Conservation (phyloP, 2,113 vertebrate genomes). For the Myanophis thanlyinensis region DNA sequence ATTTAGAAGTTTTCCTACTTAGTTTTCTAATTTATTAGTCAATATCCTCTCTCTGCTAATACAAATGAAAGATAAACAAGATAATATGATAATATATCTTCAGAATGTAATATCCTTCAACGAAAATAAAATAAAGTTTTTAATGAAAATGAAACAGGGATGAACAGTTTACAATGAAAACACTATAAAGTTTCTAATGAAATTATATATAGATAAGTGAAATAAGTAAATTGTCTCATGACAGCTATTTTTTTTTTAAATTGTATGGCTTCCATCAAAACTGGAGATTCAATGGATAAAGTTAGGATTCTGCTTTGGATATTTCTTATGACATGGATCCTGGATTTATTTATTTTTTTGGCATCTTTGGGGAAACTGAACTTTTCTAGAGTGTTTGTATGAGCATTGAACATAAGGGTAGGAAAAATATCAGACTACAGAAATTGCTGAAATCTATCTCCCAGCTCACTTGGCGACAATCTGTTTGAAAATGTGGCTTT, state of each 20-base stretch:
- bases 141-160: constrained; percentile 24
- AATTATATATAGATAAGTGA: constrained; percentile 11
- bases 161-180: constrained; percentile 23
- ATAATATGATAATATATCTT: constrained; percentile 60
- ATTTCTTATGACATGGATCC: neutral
- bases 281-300: neutral
- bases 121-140: constrained; percentile 28
- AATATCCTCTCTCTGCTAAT: constrained; percentile 51
- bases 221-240: constrained; percentile 24
- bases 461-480: neutral
- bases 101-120: constrained; percentile 36
- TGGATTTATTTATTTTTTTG: neutral
- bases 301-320: neutral
- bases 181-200: constrained; percentile 29
- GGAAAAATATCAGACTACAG: neutral
- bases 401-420: neutral
- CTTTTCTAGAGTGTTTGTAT: neutral
- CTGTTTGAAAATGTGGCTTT: neutral
- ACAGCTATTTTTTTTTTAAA: neutral
- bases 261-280: neutral
- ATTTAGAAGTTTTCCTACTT: constrained; percentile 56
- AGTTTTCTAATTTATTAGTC: constrained; percentile 65
- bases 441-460: neutral
- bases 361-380: neutral
- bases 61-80: constrained; percentile 37